Base-by-base conservation (phyloP, 2,888 invertebrate genomes). In the Belgica antarctica region DNA sequence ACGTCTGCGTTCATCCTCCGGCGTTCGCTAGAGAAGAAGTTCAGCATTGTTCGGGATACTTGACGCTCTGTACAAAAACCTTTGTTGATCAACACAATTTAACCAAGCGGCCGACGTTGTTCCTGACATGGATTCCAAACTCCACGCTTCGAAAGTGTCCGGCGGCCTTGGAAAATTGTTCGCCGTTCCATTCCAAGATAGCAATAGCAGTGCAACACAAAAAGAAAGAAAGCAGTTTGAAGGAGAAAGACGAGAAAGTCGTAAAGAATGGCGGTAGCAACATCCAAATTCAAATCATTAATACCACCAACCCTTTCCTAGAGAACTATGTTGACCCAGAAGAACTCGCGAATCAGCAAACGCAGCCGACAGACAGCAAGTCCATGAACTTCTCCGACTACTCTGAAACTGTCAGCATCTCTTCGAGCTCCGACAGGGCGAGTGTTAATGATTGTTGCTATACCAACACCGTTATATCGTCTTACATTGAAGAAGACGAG, bases 1-100 rank as follows among this genome's bases (percentile, higher is more conserved):
- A 97, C 81, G 95, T 97, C 34, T 97, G 96, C 79, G 96, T 97
- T 59, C 96, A 97, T 82, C 95, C 96, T 4, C 93, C 94, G 62
- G 89, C 91, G 0, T 84, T 90, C 72, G 86, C 91, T 66, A 85
- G 93, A 62, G 89, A 90, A 74, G 90, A 90, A 75, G 86, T 91
- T 28, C 83, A 92, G 0, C 96, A 96, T 77, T 91, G 94, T 80
- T 96, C 96, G 1, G 96, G 86, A 19, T 97, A 97, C 78, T 83
- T 97, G 74, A 93, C 94, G 0, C 88, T 96, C 57, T 89, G 90
- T 15, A 91, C 91, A 19, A 90, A 89, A 80, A 86, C 87, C n/a
- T 88, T 88, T 77, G 84, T 88, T 22, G 88, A 89, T 75, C 86
- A 90, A 76, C 88, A 90, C 76, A 90, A 89, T 75, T 87, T 88